Base-by-base conservation (phyloP, 2,888 invertebrate species). In the Spodoptera littoralis region DNA sequence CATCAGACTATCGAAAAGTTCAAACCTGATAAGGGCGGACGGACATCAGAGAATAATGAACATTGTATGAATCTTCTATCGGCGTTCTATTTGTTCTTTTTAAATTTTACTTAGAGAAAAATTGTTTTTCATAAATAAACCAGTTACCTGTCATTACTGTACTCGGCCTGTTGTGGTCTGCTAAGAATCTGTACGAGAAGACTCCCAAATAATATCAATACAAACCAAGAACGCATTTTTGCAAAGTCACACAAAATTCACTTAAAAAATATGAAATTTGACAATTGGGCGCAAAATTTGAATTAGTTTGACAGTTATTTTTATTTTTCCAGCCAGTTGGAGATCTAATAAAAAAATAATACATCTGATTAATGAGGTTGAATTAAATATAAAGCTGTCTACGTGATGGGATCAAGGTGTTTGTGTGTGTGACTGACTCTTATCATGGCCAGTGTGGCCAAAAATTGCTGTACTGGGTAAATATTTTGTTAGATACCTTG, bases 101-200 rank as follows among this genome's bases (percentile, higher is more conserved):
- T 45, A 24, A 24, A 47, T 11, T 22, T 12, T 27, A 12, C 12
- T 24, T 4, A 30, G 48, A 12, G n/a, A 48, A 48, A 27, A 52
- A 44, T 3, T 0, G 12, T 12, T 9, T 11, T n/a, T 30, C 12
- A 24, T 13, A 47, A 9, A 59, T 50, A 49, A 57, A 53, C 8
- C 12, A 13, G 60, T 68, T 80, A 88, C 89, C 84, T 85, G 61
- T 86, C 85, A 49, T 81, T 83, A 54, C 67, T 78, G 53, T 88
- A 84, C 22, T 86, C 82, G 12, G 79, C 59, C 30, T 77, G 76
- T 42, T 84, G 74, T 1, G 90, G 89, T 77, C 88, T 84, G 66
- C 88, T 68, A 11, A 63, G 52, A 30, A 61, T 69, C 66, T 69
- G 64, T 24, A 65, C 60, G 41, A 74, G 47, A 30, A 84, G 62